Conservation (phyloP, 2,888 invertebrate species). For the Bedellia somnulentella region DNA sequence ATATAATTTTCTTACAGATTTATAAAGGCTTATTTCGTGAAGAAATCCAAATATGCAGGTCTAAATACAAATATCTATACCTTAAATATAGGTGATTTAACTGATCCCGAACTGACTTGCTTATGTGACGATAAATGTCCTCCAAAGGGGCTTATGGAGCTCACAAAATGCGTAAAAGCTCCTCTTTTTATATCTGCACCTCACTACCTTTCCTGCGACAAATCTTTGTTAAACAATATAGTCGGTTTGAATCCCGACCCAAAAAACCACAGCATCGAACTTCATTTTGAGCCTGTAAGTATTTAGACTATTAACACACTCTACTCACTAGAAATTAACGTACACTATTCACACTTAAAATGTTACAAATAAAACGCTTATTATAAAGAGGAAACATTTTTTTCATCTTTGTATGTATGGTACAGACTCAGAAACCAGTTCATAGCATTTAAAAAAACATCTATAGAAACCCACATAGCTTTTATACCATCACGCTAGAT, state of each 20-base stretch:
- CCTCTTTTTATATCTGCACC: constrained; percentile 79
- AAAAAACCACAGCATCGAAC: constrained; percentile 71
- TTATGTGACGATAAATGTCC: constrained; percentile 68
- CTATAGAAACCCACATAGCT: background rate
- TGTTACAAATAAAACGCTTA: no score
- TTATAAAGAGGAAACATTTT: no score
- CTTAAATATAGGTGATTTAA: constrained; percentile 71
- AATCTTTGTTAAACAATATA: constrained; percentile 41
- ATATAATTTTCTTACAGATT: constrained; percentile 34
- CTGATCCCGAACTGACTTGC: constrained; percentile 56
- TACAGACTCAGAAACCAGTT: background rate
- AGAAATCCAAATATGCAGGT: constrained; percentile 65
- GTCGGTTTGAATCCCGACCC: constrained; percentile 67
- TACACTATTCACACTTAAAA: no score
- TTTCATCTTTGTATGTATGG: no score
- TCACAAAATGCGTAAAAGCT: constrained; percentile 65
- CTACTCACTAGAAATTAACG: no score
- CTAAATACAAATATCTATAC: constrained; percentile 69
- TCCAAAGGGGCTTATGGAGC: constrained; percentile 73
- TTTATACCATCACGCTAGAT: no score
- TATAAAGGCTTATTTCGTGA: constrained; percentile 63
- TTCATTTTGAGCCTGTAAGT: constrained; percentile 78
- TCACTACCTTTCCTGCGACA: constrained; percentile 71
- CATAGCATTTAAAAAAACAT: background rate
- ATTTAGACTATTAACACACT: background rate